Base-by-base conservation (phyloP, 30 jellyfish, hydroid and myxozoan species). In the Turritopsis rubra region DNA sequence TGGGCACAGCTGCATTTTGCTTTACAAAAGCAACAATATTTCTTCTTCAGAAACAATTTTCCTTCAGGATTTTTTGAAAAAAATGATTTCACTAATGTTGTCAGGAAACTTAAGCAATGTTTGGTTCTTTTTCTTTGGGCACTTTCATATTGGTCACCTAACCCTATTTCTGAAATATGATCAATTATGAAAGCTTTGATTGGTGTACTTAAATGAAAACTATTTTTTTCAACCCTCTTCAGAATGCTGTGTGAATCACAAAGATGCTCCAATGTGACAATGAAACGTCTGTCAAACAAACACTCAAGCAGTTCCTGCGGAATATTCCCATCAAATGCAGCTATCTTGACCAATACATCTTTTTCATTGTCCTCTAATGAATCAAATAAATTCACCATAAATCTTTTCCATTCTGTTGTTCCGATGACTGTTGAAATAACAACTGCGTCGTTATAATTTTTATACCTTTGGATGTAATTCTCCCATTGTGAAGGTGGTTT, bases 311-410 rank as follows among this genome's bases (percentile, higher is more conserved):
- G 29, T 22, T 65, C 8, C 16, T 17, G 21, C 16, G 78, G 78
- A 20, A 80, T 80, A 21, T 16, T 65, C 53, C 65, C 79, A 53
- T 31, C 41, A 52, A 80, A 80, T 23, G 52, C 78, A 27, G 71
- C 54, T 52, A 80, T 1, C 82, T 80, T 53, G 24, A n/a, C 84
- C 78, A 80, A 70, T 3, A 54, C 28, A 19, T 16, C 24, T 27
- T 80, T 80, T 65, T 80, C 87, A 4, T 53, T 54, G 65, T 1
- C 52, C 21, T 80, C 87, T 26, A 80, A 54, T 41, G 52, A 23
- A 80, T 80, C 87, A 65, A 80, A 80, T 20, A 80, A 27, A 24
- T 24, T 19, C 26, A 26, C 25, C 87, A 80, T 80, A 53, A 31
- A 84, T 16, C 81, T 20, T 53, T 52, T 21, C 25, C 52, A 52